phyloP scores from a whole-genome alignment of 2,797 vertebrate genomes.

The Acestrorhynchus altus region DNA sequence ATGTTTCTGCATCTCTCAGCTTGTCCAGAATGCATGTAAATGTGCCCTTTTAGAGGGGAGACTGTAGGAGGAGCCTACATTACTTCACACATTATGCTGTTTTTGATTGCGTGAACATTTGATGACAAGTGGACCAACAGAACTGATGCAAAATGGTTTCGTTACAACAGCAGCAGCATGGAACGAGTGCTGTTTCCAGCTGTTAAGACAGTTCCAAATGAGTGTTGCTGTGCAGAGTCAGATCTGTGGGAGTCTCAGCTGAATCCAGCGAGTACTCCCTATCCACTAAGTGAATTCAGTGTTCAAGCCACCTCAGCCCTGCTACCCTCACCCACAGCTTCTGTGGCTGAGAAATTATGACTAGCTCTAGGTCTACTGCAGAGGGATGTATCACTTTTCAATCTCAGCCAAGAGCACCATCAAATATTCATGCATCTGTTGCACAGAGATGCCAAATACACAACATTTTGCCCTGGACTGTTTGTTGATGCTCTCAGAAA shows the following conservation, averaged over 20 bases:
- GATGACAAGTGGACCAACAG: too few relatives aligned
- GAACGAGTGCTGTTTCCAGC: not conserved
- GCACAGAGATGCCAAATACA: conserved; percentile 44
- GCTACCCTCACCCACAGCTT: conserved; percentile 32
- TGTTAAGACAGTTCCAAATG: not conserved
- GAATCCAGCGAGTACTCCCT: not conserved
- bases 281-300: conserved; percentile 2
- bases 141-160: not conserved
- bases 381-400: conserved; percentile 59
- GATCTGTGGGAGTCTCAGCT: conserved; percentile 1
- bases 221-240: not conserved
- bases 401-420: conserved; percentile 61
- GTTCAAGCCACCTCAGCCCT: conserved; percentile 11
- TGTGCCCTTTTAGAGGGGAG: too few relatives aligned
- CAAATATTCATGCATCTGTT: conserved; percentile 72
- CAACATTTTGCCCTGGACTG: conserved; percentile 37
- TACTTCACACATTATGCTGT: too few relatives aligned
- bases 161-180: not conserved
- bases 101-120: too few relatives aligned
- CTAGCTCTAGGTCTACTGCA: conserved; percentile 39
- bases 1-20: too few relatives aligned
- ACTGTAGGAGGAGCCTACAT: too few relatives aligned
- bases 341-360: conserved; percentile 34
- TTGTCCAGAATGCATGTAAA: too few relatives aligned
- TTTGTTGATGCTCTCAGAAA: conserved; percentile 38